These are phyloP conservation scores for Eremobia ochroleuca DNA, from an alignment of 2,888 invertebrate species.

Conservation along the genomic window DNA sequence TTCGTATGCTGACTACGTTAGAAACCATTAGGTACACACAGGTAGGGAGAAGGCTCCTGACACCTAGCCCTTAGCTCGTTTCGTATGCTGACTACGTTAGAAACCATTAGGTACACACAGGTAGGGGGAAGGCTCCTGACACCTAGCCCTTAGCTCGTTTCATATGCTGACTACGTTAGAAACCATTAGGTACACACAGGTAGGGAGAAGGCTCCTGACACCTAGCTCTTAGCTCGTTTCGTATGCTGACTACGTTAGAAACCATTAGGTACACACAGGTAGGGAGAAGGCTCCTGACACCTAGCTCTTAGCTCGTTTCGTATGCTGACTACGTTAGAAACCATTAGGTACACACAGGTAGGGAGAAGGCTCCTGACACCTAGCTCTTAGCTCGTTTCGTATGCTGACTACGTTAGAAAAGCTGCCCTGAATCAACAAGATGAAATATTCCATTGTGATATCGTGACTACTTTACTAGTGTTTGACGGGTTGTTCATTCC, in stretches of 20 bases:
- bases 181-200: too few relatives aligned
- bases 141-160: background rate
- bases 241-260: too few relatives aligned
- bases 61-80: background rate
- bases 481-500: constrained; percentile 41
- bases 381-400: background rate
- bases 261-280: too few relatives aligned
- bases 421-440: background rate
- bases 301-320: background rate
- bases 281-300: background rate
- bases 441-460: constrained; percentile 40
- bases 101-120: too few relatives aligned
- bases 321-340: too few relatives aligned
- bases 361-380: background rate
- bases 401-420: too few relatives aligned
- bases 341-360: too few relatives aligned
- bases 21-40: too few relatives aligned
- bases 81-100: too few relatives aligned
- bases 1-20: too few relatives aligned
- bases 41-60: background rate
- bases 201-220: background rate
- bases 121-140: background rate
- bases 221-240: background rate
- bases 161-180: too few relatives aligned
- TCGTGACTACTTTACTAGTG: constrained; percentile 17